A percentile compares a stretch with the other conserved stretches of the same genome.
Conservation (phyloP, 2,888 invertebrate genomes). For the Stenodema calcarata region DNA sequence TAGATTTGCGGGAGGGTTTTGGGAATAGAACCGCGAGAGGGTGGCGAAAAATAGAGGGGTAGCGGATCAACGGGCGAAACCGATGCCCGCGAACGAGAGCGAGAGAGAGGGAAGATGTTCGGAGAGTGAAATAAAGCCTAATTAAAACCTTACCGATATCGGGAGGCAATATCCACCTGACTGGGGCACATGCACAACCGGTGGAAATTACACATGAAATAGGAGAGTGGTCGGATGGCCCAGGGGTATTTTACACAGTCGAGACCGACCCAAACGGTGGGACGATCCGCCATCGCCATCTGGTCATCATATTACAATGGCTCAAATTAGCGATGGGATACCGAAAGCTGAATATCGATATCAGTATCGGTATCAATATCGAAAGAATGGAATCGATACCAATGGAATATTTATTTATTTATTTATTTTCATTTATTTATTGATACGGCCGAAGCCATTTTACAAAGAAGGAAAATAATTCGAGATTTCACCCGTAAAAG, state of each 20-base stretch:
- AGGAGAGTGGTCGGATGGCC: not conserved
- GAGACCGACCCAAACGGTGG: not conserved
- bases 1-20: slow-evolving; percentile 35
- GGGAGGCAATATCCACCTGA: slow-evolving; percentile 32
- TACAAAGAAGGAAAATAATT: too few species aligned
- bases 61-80: not conserved
- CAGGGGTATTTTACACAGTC: not conserved
- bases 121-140: slow-evolving; percentile 42
- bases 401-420: too few species aligned
- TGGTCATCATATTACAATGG: not conserved
- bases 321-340: too few species aligned
- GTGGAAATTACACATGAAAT: slow-evolving; percentile 28
- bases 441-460: too few species aligned
- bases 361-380: too few species aligned
- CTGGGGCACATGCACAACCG: slow-evolving; percentile 17
- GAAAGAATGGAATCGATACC: too few species aligned
- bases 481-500: too few species aligned
- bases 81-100: not conserved
- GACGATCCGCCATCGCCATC: not conserved
- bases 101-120: not conserved
- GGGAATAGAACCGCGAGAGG: not conserved
- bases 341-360: too few species aligned
- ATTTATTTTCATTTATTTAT: too few species aligned
- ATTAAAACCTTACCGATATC: slow-evolving; percentile 41
- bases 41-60: not conserved